Evolutionary conservation across 2,113 vertebrate species (phyloP).

Genomic region (Phrynosoma platyrhinos): DNA sequence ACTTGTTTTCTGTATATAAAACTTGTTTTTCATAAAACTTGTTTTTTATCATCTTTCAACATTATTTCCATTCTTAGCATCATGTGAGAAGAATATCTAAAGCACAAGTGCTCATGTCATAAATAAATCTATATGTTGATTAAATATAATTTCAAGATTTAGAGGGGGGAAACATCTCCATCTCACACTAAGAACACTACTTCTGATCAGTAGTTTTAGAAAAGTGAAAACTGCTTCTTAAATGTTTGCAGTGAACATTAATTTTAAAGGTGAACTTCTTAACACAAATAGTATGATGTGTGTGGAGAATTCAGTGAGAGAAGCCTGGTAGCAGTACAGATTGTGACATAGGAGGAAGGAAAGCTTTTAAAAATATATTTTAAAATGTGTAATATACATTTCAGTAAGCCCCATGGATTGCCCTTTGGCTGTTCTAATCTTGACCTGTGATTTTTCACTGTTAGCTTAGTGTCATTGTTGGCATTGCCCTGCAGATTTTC

Average conservation of each 20-base stretch:
- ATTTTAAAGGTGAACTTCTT: not conserved
- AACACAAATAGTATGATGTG: not conserved
- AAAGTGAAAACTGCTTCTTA: not conserved
- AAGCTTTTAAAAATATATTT: not conserved
- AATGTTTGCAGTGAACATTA: not conserved
- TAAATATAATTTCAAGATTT: too few relatives aligned
- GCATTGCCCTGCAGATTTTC: not conserved
- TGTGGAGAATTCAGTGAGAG: not conserved
- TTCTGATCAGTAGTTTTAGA: not conserved
- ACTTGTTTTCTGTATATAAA: too few relatives aligned
- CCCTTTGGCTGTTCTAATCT: not conserved
- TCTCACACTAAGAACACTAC: too few relatives aligned
- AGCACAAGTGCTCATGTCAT: too few relatives aligned
- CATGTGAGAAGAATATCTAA: too few relatives aligned
- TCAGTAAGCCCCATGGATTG: not conserved
- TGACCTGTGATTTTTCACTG: conserved; percentile 7
- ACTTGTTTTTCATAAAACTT: too few relatives aligned
- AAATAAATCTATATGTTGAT: too few relatives aligned
- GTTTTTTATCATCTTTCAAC: too few relatives aligned
- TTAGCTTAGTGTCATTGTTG: not conserved
- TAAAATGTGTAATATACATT: not conserved
- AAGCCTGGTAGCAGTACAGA: not conserved
- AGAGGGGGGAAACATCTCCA: too few relatives aligned
- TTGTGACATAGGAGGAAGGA: not conserved
- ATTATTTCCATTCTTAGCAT: too few relatives aligned